phyloP scores from a whole-genome alignment of 2,797 vertebrate species.

The Masticophis lateralis region DNA sequence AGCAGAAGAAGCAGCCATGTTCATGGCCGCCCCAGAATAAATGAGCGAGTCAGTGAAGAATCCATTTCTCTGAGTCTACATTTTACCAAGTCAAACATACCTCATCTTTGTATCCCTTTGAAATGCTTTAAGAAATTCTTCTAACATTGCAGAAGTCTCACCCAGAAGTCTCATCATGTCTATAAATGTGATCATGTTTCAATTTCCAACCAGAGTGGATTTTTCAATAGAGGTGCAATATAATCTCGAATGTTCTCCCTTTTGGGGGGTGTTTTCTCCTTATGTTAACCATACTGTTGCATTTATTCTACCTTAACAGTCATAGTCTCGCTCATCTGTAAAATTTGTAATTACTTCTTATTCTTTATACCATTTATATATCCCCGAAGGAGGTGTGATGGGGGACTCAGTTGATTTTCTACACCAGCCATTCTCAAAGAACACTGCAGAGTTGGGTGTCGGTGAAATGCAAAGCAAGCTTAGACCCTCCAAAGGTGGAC shows the following conservation, averaged over 20 bases:
- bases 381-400: not conserved
- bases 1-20: slow-evolving; percentile 10
- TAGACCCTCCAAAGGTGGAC: accelerated
- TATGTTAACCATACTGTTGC: not conserved
- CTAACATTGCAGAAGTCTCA: not conserved
- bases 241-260: not conserved
- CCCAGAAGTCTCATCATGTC: not conserved
- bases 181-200: not conserved
- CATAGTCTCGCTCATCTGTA: not conserved
- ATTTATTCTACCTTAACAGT: not conserved
- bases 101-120: not conserved
- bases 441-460: not conserved
- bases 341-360: not conserved
- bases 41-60: not conserved
- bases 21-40: slow-evolving; percentile 3
- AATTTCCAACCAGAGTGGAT: not conserved
- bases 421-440: not conserved
- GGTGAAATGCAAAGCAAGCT: not conserved
- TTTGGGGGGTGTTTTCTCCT: not conserved
- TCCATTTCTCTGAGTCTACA: not conserved
- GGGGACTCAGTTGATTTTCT: not conserved
- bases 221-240: not conserved
- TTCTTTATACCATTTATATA: not conserved
- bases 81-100: not conserved
- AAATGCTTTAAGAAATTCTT: not conserved